Percentiles rank a stretch among this genome's conserved stretches.
Evolutionary conservation across 2,797 vertebrate genomes (phyloP).

Genomic region (Alectoris magna): DNA sequence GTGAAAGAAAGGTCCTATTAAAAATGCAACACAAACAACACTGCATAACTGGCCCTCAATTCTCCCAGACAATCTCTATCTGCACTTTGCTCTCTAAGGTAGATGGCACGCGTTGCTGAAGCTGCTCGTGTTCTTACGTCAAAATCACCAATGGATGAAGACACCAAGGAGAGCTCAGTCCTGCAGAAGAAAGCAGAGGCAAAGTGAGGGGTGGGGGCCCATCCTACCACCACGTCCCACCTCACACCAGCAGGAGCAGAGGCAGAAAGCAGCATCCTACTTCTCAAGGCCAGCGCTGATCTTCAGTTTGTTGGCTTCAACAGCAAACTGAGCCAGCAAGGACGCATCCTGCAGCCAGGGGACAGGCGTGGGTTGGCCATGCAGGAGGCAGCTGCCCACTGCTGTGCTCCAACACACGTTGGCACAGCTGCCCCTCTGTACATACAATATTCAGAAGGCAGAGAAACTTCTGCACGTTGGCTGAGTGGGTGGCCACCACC

Average conservation of each 20-base stretch:
- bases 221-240: neutral
- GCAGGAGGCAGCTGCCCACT: neutral
- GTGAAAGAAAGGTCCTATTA: neutral
- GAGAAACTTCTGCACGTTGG: neutral
- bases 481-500: slow-evolving; percentile 43
- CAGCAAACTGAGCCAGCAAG: slow-evolving; percentile 70
- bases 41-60: neutral
- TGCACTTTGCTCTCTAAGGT: neutral
- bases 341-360: slow-evolving; percentile 36
- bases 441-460: slow-evolving; percentile 67
- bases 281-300: slow-evolving; percentile 58
- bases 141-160: slow-evolving; percentile 62
- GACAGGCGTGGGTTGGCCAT: neutral
- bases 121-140: slow-evolving; percentile 50
- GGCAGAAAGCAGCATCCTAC: slow-evolving; percentile 22
- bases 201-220: too few species aligned
- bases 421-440: neutral
- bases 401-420: neutral
- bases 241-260: neutral
- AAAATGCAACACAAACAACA: fast-evolving
- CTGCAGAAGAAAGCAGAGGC: neutral
- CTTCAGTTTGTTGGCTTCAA: slow-evolving; percentile 71
- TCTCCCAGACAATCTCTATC: neutral
- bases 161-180: slow-evolving; percentile 59
- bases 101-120: fast-evolving